These are phyloP conservation scores for Drepana falcataria DNA, from an alignment of 2,888 invertebrate genomes.

Conservation along the genomic window DNA sequence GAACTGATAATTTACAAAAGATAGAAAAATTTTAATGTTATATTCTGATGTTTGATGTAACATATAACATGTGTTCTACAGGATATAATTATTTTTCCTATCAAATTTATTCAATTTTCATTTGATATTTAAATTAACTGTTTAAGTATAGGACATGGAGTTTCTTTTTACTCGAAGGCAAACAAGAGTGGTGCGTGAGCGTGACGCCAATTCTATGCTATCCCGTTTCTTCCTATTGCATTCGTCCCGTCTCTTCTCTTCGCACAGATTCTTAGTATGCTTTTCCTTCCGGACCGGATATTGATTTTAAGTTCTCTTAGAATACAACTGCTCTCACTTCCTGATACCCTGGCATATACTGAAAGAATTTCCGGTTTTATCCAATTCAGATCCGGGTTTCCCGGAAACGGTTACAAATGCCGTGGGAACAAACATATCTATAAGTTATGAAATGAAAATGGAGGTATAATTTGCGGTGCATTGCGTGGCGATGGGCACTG, in stretches of 20 bases:
- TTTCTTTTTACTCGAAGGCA: no score
- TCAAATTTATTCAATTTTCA: no score
- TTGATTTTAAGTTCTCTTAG: slow-evolving; percentile 34
- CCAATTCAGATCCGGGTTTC: slow-evolving; percentile 21
- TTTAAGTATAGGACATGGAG: no score
- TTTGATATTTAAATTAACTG: no score
- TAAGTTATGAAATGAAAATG: neutral
- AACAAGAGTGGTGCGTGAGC: no score
- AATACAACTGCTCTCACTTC: slow-evolving; percentile 23
- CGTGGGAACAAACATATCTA: neutral
- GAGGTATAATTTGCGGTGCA: neutral
- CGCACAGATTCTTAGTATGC: neutral
- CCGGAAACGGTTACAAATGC: slow-evolving; percentile 6
- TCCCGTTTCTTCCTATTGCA: neutral
- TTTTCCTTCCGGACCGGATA: slow-evolving; percentile 32
- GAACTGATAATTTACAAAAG: no score
- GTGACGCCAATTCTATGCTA: no score
- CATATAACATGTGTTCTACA: no score
- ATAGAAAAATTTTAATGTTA: no score
- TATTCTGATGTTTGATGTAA: no score
- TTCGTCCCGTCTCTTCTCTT: neutral
- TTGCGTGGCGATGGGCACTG: slow-evolving; percentile 5
- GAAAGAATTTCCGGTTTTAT: slow-evolving; percentile 49
- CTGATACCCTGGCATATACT: slow-evolving; percentile 40
- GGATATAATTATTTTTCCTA: no score